These are phyloP conservation scores for Malthinus seriepunctatus DNA, from an alignment of 2,888 invertebrate species.

Conservation along the genomic window DNA sequence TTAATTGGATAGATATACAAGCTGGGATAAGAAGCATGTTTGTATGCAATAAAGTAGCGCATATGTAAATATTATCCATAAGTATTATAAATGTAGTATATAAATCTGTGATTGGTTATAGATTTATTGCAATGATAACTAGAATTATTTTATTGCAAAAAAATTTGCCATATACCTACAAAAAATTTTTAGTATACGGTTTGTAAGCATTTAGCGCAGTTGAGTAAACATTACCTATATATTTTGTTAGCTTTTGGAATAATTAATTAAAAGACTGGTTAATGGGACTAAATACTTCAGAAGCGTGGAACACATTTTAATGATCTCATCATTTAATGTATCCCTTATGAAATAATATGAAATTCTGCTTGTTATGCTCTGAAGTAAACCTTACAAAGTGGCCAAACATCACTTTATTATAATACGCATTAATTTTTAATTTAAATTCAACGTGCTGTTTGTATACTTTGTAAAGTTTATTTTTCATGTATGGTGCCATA, in stretches of 20 bases:
- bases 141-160: conserved; percentile 24
- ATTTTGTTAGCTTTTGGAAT: conserved; percentile 11
- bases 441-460: conserved; percentile 7
- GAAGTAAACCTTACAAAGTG: conserved; percentile 21
- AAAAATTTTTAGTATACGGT: conserved; percentile 24
- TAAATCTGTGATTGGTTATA: conserved; percentile 28
- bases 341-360: background rate
- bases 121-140: conserved; percentile 23
- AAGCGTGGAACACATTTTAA: conserved; percentile 18
- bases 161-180: conserved; percentile 21
- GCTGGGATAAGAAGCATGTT: conserved; percentile 15
- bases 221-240: background rate
- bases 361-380: conserved; percentile 14
- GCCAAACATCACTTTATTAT: conserved; percentile 7
- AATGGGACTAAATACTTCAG: conserved; percentile 24
- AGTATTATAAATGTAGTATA: conserved; percentile 18
- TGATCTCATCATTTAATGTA: background rate
- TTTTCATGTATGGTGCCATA: conserved; percentile 31
- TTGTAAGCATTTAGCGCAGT: conserved; percentile 7
- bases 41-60: conserved; percentile 23
- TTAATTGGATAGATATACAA: conserved; percentile 11
- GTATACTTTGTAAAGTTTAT: conserved; percentile 24
- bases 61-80: conserved; percentile 25
- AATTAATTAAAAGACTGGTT: conserved; percentile 26
- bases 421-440: background rate